phyloP scores from a whole-genome alignment of 1,140 invertebrate genomes.

The Platyura marginata region DNA sequence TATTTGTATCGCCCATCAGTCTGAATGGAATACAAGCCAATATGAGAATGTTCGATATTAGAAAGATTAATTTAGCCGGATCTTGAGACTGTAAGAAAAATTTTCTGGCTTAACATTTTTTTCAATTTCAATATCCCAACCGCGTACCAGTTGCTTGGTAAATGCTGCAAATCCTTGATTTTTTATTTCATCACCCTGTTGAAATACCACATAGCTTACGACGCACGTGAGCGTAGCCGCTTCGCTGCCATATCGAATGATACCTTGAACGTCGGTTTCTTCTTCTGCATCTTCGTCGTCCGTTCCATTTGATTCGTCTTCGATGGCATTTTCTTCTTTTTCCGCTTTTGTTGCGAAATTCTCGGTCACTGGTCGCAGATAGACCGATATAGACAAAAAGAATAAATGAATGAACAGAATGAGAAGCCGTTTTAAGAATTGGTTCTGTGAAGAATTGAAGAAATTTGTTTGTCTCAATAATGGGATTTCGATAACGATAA shows the following conservation, averaged over 20 bases:
- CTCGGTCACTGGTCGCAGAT: conserved; percentile 53
- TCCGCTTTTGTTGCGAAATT: conserved; percentile 22
- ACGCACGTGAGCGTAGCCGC: conserved; percentile 68
- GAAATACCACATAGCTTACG: conserved; percentile 71
- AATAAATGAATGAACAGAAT: conserved; percentile 76
- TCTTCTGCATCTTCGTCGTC: neutral
- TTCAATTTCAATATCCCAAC: neutral
- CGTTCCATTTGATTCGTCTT: neutral
- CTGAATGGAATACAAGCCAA: conserved; percentile 82
- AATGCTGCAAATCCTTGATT: conserved; percentile 84
- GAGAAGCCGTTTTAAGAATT: conserved; percentile 79
- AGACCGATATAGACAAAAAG: conserved; percentile 75
- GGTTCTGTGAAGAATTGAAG: conserved; percentile 36
- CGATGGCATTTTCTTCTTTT: conserved; percentile 1
- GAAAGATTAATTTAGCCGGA: conserved; percentile 85
- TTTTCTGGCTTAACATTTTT: neutral
- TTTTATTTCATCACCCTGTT: conserved; percentile 83
- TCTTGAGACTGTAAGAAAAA: conserved; percentile 51
- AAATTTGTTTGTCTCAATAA: neutral
- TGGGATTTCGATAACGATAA: too few species aligned
- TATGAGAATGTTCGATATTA: conserved; percentile 84
- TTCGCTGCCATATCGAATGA: conserved; percentile 59
- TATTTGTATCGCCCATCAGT: conserved; percentile 44
- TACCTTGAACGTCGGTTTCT: conserved; percentile 24
- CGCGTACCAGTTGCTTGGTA: conserved; percentile 70